These are phyloP conservation scores for Chroicocephalus ridibundus DNA, from an alignment of 2,113 vertebrate genomes.

Conservation along the genomic window DNA sequence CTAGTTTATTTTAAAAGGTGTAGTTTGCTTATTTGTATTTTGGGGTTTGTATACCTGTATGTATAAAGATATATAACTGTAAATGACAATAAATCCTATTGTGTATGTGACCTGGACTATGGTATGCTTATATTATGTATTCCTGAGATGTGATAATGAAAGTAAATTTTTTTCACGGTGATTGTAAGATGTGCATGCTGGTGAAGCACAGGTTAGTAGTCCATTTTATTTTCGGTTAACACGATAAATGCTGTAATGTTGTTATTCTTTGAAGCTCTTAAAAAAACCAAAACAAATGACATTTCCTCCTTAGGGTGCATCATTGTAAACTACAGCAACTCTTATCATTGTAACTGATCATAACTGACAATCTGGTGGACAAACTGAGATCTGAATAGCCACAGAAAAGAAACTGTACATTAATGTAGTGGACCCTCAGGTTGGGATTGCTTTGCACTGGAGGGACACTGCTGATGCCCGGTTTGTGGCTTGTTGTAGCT, in stretches of 20 bases:
- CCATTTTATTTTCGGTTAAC: background rate
- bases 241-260: background rate
- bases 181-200: background rate
- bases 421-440: background rate
- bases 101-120: background rate
- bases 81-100: background rate
- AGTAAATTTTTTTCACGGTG: background rate
- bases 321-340: background rate
- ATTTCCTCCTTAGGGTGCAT: background rate
- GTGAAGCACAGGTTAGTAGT: background rate
- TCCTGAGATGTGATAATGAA: background rate
- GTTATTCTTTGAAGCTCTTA: background rate
- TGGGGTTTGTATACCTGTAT: background rate
- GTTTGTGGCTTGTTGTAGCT: background rate
- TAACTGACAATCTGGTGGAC: background rate
- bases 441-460: background rate
- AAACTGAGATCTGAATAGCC: background rate
- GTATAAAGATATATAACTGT: background rate
- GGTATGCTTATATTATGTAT: background rate
- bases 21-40: background rate
- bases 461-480: background rate
- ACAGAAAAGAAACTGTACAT: background rate
- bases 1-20: background rate
- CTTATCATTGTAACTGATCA: background rate
- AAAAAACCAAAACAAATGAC: rapidly evolving